These are phyloP conservation scores for Alcedo atthis DNA, from an alignment of 2,797 vertebrate genomes.

Conservation along the genomic window DNA sequence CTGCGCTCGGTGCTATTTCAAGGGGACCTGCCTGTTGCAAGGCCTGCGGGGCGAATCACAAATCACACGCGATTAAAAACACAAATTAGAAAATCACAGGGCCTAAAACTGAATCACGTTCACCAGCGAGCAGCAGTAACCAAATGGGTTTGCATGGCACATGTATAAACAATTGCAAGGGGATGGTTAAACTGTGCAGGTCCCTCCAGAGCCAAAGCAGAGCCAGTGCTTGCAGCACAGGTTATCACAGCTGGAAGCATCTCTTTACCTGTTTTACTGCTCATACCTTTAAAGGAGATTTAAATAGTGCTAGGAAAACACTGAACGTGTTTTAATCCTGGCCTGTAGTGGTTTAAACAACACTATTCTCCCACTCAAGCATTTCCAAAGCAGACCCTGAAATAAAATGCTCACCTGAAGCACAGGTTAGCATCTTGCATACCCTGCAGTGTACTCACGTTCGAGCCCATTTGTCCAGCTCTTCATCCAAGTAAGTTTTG, in stretches of 20 bases:
- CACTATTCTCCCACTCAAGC: not conserved
- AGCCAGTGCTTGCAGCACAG: accelerated
- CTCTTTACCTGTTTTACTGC: not conserved
- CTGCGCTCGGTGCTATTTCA: accelerated
- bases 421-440: not conserved
- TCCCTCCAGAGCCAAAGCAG: not conserved
- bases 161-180: not conserved
- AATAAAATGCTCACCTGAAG: not conserved
- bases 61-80: not conserved
- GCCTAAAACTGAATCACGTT: not conserved
- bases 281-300: not conserved
- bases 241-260: not conserved
- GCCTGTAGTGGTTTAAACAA: not conserved
- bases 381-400: not conserved
- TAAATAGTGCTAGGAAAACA: not conserved
- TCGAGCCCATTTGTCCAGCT: slow-evolving; percentile 93
- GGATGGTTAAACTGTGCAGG: not conserved
- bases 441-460: slow-evolving; percentile 75
- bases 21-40: not conserved
- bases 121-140: not conserved
- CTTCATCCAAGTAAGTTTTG: slow-evolving; percentile 87
- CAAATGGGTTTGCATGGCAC: not conserved
- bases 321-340: not conserved
- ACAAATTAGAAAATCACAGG: not conserved
- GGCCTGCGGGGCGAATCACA: not conserved